phyloP scores from a whole-genome alignment of 2,888 invertebrate species.

The Chrysina gloriosa region DNA sequence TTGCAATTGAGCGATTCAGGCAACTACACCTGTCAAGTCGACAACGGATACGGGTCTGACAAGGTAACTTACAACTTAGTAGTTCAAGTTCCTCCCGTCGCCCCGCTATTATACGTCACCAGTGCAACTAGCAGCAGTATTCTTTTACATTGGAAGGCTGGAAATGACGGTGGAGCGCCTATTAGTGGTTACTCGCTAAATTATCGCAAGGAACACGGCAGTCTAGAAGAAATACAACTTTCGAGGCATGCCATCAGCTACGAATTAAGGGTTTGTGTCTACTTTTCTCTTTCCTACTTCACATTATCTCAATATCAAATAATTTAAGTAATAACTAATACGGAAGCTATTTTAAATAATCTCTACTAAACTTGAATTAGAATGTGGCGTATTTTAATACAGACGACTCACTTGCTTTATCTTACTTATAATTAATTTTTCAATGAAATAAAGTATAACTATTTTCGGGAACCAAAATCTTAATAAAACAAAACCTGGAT shows the following conservation, averaged over 20 bases:
- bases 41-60: constrained; percentile 77
- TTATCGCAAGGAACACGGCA: constrained; percentile 74
- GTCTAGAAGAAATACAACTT: constrained; percentile 73
- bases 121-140: constrained; percentile 82
- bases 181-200: constrained; percentile 76
- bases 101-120: constrained; percentile 79
- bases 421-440: too few relatives aligned
- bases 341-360: too few relatives aligned
- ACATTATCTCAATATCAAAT: too few relatives aligned
- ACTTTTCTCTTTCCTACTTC: not conserved
- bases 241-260: constrained; percentile 75
- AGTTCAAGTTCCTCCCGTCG: constrained; percentile 80
- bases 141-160: constrained; percentile 80
- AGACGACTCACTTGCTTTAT: too few relatives aligned
- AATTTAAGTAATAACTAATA: too few relatives aligned
- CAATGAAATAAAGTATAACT: too few relatives aligned
- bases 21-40: constrained; percentile 79
- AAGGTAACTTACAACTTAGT: constrained; percentile 73
- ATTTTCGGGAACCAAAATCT: too few relatives aligned
- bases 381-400: too few relatives aligned
- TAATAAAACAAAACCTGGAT: too few relatives aligned
- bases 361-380: too few relatives aligned
- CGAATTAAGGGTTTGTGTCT: constrained; percentile 70
- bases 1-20: constrained; percentile 74
- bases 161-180: constrained; percentile 76